Percentiles rank a stretch among this genome's conserved stretches.
Evolutionary conservation across 2,888 invertebrate genomes (phyloP).

Genomic region (Podabrus alpinus): DNA sequence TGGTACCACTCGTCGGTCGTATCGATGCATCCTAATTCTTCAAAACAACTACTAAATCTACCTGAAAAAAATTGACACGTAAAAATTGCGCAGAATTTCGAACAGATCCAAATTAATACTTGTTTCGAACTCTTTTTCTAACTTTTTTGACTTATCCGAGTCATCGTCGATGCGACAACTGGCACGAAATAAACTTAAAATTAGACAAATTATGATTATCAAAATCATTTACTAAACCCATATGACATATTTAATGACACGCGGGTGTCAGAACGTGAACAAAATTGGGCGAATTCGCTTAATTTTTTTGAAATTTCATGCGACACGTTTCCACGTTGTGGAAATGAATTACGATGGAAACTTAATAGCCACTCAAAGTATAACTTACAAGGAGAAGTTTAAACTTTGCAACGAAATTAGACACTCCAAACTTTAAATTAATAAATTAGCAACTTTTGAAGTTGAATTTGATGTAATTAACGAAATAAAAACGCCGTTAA

Average conservation of each 20-base stretch:
- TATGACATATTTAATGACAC: slow-evolving; percentile 18
- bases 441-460: not conserved
- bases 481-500: not conserved
- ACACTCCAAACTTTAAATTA: not conserved
- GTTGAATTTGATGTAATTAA: not conserved
- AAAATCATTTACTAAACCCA: slow-evolving; percentile 15
- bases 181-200: not conserved
- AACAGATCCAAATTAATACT: not conserved
- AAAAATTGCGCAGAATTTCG: not conserved
- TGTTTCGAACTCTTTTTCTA: not conserved
- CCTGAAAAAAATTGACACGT: slow-evolving; percentile 28
- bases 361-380: not conserved
- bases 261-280: not conserved
- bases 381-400: not conserved
- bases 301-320: not conserved
- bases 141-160: not conserved
- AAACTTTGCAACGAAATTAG: not conserved
- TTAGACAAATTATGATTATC: slow-evolving; percentile 1
- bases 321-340: not conserved
- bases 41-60: slow-evolving; percentile 48
- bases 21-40: slow-evolving; percentile 52
- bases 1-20: slow-evolving; percentile 53
- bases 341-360: not conserved
- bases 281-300: not conserved
- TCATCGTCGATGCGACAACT: not conserved